Evolutionary conservation across 2,888 invertebrate species (phyloP).

Genomic region (Chloroclysta siterata): DNA sequence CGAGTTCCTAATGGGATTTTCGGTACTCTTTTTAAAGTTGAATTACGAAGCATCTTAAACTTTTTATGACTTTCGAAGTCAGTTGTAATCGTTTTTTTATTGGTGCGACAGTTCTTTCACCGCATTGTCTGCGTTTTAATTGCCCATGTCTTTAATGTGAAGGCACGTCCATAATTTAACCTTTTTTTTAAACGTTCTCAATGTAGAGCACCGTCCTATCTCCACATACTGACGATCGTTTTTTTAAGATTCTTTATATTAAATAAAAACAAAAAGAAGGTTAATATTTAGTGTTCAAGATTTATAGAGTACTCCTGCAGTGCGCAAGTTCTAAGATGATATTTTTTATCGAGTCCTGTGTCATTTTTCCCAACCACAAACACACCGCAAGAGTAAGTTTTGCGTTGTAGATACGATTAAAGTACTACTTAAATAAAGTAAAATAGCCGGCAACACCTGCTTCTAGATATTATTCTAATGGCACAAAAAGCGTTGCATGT

Average conservation of each 20-base stretch:
- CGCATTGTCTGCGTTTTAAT: conserved; percentile 12
- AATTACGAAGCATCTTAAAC: conserved; percentile 35
- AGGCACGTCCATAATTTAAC: background rate
- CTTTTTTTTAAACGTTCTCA: background rate
- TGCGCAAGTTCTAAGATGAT: too few species aligned
- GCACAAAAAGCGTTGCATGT: conserved; percentile 17
- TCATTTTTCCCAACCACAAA: conserved; percentile 48
- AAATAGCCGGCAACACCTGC: conserved; percentile 11
- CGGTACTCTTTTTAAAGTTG: conserved; percentile 41
- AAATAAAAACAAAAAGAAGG: too few species aligned
- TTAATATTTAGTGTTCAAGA: too few species aligned
- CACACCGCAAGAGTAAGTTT: conserved; percentile 27
- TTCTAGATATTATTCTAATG: conserved; percentile 10
- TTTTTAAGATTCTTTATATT: too few species aligned
- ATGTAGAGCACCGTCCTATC: background rate
- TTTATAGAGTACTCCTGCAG: too few species aligned
- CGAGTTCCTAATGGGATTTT: conserved; percentile 60
- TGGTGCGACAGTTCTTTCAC: conserved; percentile 21
- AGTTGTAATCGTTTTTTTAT: conserved; percentile 28
- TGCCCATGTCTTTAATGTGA: background rate
- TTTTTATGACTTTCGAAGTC: conserved; percentile 36
- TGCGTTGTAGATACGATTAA: conserved; percentile 5
- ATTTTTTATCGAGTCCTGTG: conserved; percentile 47
- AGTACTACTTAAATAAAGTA: conserved; percentile 13
- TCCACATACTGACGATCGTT: background rate